Evolutionary conservation across 2,113 vertebrate genomes (phyloP), one percentile per base, ranked within the genome.

Genomic region (Salminus brasiliensis): DNA sequence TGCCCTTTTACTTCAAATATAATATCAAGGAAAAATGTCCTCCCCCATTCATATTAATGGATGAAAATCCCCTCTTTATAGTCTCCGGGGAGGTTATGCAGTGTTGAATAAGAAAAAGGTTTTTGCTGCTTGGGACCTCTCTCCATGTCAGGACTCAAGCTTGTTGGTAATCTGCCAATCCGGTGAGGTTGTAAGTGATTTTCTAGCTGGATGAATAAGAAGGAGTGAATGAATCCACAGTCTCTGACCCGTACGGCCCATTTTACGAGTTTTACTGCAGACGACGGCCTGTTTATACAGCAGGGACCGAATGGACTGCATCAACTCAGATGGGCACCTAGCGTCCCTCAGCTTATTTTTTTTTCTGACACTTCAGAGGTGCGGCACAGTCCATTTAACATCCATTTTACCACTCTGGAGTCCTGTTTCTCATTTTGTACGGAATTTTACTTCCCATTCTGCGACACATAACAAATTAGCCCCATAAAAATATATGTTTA

Each of bases 121-220:
- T 76, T 16, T 52, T 12, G 1, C 45, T 29, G 27, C 63, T 29
- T 49, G 16, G 47, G 47, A 45, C 27, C 41, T 66, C 74, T 45
- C 81, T 49, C n/a, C n/a, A 43, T 85, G 82, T 79, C 57, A 49
- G 30, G 29, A 57, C 45, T 77, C 60, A 30, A 57, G 73, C 71
- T 69, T 25, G 74, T 68, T 76, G 74, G 72, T 77, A 79, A 87
- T 85, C 45, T 68, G 78, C 47, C 76, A 63, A 59, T 88, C 82
- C 79, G 81, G 29, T 36, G 55, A 52, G 72, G 70, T 69, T 74
- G 71, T 73, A 47, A 76, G 21, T 73, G 66, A 67, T 78, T 74
- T 62, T 49, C 65, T 41, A 60, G 67, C 41, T 30, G 9, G n/a
- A 49, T 53, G 34, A 27, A 67, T 81, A 83, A 82, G 71, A 69